A percentile compares a stretch with the other conserved stretches of the same genome.
Conservation (phyloP, 2,797 vertebrate species). For the Odontamblyopus lacepedii region DNA sequence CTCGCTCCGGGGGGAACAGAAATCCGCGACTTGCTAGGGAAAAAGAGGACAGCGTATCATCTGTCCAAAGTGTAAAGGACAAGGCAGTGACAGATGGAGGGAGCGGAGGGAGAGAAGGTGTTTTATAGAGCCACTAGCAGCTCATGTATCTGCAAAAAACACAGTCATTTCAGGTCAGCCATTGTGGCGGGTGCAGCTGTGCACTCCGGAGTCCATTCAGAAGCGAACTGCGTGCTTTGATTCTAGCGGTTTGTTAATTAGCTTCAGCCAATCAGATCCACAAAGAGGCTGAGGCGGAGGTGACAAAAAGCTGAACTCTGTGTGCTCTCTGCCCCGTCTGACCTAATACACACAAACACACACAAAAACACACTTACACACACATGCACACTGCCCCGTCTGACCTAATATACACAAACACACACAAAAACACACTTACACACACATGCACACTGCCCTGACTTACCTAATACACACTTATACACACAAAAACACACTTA, state of each 20-base stretch:
- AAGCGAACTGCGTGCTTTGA: slow-evolving; percentile 11
- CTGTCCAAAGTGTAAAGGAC: slow-evolving; percentile 60
- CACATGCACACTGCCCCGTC: too few relatives aligned
- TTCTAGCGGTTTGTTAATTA: slow-evolving; percentile 14
- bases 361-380: too few relatives aligned
- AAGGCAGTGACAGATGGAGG: slow-evolving; percentile 63
- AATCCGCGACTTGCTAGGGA: slow-evolving; percentile 65
- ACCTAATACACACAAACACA: too few relatives aligned
- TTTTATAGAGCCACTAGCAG: slow-evolving; percentile 64
- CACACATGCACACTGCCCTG: too few relatives aligned
- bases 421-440: too few relatives aligned
- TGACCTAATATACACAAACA: too few relatives aligned
- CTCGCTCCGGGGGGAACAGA: slow-evolving; percentile 66
- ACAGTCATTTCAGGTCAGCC: slow-evolving; percentile 69
- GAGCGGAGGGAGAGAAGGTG: slow-evolving; percentile 50
- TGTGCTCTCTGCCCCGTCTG: slow-evolving; percentile 57
- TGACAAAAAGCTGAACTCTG: slow-evolving; percentile 54
- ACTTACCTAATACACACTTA: too few relatives aligned
- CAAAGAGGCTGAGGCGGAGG: slow-evolving; percentile 40
- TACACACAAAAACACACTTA: too few relatives aligned
- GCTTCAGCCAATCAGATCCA: slow-evolving; percentile 17
- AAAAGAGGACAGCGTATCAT: slow-evolving; percentile 66
- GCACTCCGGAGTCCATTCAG: slow-evolving; percentile 40
- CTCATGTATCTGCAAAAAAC: slow-evolving; percentile 62
- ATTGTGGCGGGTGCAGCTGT: slow-evolving; percentile 50